phyloP scores from a whole-genome alignment of 2,113 vertebrate species.

The Chelonoidis abingdonii region DNA sequence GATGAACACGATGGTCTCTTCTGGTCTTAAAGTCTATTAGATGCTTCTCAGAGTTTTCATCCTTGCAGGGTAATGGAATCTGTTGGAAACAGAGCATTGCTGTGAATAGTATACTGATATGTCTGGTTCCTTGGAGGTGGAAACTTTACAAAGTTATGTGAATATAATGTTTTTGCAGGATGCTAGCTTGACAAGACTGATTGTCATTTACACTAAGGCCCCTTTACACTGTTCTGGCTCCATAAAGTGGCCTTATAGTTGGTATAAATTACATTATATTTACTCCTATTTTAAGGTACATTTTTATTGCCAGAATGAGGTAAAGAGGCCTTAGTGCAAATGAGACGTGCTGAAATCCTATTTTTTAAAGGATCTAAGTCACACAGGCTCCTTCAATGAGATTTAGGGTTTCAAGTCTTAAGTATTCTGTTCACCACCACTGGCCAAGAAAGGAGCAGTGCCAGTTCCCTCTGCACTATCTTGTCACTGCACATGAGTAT shows the following conservation, averaged over 20 bases:
- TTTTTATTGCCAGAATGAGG: fast-evolving
- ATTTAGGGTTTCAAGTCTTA: neutral
- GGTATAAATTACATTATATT: neutral
- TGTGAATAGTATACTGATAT: neutral
- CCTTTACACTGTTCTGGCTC: neutral
- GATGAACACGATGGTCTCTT: neutral
- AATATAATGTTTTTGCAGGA: neutral
- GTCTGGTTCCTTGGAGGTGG: neutral
- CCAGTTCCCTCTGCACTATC: fast-evolving
- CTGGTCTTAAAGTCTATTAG: neutral
- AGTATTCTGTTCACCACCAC: fast-evolving
- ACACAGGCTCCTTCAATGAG: neutral
- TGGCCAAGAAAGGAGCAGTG: no score
- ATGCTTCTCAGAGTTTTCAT: neutral
- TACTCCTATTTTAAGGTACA: neutral
- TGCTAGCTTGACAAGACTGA: neutral
- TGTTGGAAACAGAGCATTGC: neutral
- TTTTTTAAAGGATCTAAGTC: neutral
- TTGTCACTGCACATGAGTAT: neutral
- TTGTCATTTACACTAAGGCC: neutral
- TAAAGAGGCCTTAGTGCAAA: neutral
- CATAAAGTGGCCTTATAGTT: neutral
- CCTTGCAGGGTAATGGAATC: neutral
- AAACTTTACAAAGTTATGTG: neutral
- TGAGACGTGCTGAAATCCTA: neutral